Conservation (phyloP, 2,888 invertebrate species). For the Sarcophaga rosellei region DNA sequence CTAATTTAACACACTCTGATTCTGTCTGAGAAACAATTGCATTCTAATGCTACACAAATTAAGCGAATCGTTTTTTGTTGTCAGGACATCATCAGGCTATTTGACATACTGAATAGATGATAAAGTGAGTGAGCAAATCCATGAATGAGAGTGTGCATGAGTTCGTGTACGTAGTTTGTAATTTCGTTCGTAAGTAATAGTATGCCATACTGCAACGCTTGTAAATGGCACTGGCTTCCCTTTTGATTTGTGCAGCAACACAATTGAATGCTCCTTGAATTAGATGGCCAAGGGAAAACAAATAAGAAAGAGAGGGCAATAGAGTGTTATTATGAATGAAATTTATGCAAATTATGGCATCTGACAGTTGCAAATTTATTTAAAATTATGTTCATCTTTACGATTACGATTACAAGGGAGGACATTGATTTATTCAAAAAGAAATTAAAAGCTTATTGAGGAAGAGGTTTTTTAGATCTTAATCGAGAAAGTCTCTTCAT, state of each 20-base stretch:
- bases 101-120: background rate
- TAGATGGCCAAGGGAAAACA: background rate
- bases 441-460: too few species aligned
- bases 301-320: background rate
- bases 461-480: too few species aligned
- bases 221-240: constrained; percentile 23
- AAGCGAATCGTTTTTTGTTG: background rate
- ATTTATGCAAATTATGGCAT: constrained; percentile 46
- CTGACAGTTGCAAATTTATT: constrained; percentile 48
- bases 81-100: constrained; percentile 34
- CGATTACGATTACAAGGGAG: background rate
- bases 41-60: background rate
- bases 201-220: constrained; percentile 24
- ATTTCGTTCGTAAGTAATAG: constrained; percentile 49
- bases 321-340: constrained; percentile 13
- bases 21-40: constrained; percentile 4
- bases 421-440: background rate
- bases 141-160: background rate
- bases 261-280: background rate
- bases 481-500: too few species aligned
- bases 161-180: constrained; percentile 32
- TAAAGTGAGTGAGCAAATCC: background rate
- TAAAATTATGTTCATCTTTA: constrained; percentile 26
- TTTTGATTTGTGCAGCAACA: constrained; percentile 34
- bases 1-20: background rate